These are phyloP conservation scores for Parazoanthus atlanticus DNA, from an alignment of 92 coral and sea anemone genomes.

Conservation along the genomic window DNA sequence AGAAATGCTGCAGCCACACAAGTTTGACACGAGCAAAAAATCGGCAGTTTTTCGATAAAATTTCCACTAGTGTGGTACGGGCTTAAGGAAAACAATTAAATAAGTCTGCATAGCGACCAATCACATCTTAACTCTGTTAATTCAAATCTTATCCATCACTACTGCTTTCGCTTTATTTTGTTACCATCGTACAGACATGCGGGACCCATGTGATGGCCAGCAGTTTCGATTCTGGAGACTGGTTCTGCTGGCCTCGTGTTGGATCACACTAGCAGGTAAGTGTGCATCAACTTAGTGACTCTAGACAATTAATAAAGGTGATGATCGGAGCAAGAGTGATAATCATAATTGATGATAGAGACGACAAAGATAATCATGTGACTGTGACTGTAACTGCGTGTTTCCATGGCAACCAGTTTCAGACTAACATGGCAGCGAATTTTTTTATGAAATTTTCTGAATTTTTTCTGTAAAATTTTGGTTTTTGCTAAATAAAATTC, in stretches of 20 bases:
- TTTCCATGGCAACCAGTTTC: no score
- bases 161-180: not conserved
- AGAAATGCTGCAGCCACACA: no score
- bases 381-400: no score
- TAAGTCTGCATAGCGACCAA: not conserved
- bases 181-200: not conserved
- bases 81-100: no score
- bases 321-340: not conserved
- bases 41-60: no score
- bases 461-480: no score
- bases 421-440: no score
- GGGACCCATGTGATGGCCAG: slow-evolving; percentile 11
- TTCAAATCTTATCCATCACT: not conserved
- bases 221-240: not conserved
- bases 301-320: not conserved
- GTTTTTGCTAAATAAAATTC: no score
- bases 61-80: no score
- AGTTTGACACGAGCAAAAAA: no score
- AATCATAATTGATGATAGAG: not conserved
- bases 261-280: slow-evolving; percentile 2
- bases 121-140: not conserved
- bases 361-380: not conserved
- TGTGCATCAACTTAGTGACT: not conserved
- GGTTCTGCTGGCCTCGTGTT: not conserved
- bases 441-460: no score